Conservation (phyloP, 2,113 vertebrate genomes). For the Eulacestoma nigropectus region DNA sequence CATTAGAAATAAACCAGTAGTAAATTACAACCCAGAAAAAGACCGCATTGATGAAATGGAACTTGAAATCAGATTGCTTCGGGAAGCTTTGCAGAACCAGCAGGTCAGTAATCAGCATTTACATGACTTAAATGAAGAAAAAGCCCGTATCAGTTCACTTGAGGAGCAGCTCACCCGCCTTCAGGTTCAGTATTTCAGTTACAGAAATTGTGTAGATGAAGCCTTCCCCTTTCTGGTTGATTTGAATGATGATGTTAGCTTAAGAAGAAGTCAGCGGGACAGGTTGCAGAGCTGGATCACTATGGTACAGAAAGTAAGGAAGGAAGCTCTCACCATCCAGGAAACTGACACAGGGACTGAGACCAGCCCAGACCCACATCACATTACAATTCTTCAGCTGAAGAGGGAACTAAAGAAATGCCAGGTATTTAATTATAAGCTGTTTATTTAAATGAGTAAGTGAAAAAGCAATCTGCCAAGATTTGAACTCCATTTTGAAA, state of each 20-base stretch:
- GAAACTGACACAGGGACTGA: not conserved
- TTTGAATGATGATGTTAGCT: constrained; percentile 55
- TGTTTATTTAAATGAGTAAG: not conserved
- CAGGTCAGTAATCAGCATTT: constrained; percentile 54
- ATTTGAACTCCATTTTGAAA: not conserved
- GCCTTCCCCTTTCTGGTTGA: constrained; percentile 76
- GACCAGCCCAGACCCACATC: constrained; percentile 49
- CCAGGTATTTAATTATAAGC: constrained; percentile 76
- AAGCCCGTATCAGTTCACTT: constrained; percentile 60
- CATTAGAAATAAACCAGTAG: constrained; percentile 81
- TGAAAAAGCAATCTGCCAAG: not conserved
- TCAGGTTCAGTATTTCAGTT: constrained; percentile 68
- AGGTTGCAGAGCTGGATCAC: constrained; percentile 79
- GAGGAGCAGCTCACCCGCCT: constrained; percentile 67
- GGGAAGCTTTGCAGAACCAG: constrained; percentile 81
- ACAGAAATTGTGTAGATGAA: constrained; percentile 77
- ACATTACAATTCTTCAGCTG: constrained; percentile 73
- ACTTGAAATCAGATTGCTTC: constrained; percentile 78
- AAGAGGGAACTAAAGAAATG: constrained; percentile 80
- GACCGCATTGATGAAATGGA: constrained; percentile 82
- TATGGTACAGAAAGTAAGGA: constrained; percentile 69
- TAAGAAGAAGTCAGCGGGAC: constrained; percentile 66
- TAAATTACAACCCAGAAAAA: constrained; percentile 73
- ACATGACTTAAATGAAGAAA: constrained; percentile 56
- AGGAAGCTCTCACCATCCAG: constrained; percentile 5